Percentiles rank a stretch among this genome's conserved stretches.
Evolutionary conservation across 2,797 vertebrate genomes (phyloP).

Genomic region (Microchirus variegatus): DNA sequence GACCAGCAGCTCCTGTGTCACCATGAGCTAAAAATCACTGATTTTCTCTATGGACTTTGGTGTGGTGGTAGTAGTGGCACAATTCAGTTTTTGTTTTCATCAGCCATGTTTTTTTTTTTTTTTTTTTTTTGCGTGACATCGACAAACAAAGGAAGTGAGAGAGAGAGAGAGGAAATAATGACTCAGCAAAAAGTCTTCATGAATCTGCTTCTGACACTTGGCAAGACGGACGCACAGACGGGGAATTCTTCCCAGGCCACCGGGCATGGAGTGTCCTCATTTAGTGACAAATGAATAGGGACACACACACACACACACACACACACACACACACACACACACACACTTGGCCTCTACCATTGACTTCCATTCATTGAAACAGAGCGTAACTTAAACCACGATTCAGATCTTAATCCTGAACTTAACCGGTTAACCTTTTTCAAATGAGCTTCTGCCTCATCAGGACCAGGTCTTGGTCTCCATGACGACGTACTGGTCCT

Average conservation of each 20-base stretch:
- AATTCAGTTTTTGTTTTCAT: no score
- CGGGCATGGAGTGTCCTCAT: constrained; percentile 53
- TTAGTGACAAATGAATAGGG: constrained; percentile 55
- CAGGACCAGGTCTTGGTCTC: no score
- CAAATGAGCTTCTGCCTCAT: no score
- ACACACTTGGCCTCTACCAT: neutral
- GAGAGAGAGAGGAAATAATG: constrained; percentile 19
- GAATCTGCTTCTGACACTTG: constrained; percentile 37
- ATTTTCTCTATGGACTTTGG: no score
- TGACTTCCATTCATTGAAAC: no score
- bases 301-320: neutral
- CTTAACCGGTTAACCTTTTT: no score
- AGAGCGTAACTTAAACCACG: no score
- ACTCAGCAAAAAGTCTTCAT: constrained; percentile 43
- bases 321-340: neutral
- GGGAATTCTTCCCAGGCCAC: constrained; percentile 63
- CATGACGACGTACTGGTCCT: no score
- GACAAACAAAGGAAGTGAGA: constrained; percentile 15
- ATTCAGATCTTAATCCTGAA: no score
- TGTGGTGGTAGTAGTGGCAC: no score
- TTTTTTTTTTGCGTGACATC: neutral
- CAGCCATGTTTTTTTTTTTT: neutral
- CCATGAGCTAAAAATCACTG: no score
- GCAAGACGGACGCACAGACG: constrained; percentile 47
- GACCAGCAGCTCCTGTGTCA: no score